These are phyloP conservation scores for Epinephelus moara DNA, from an alignment of 2,113 vertebrate genomes.

Conservation along the genomic window DNA sequence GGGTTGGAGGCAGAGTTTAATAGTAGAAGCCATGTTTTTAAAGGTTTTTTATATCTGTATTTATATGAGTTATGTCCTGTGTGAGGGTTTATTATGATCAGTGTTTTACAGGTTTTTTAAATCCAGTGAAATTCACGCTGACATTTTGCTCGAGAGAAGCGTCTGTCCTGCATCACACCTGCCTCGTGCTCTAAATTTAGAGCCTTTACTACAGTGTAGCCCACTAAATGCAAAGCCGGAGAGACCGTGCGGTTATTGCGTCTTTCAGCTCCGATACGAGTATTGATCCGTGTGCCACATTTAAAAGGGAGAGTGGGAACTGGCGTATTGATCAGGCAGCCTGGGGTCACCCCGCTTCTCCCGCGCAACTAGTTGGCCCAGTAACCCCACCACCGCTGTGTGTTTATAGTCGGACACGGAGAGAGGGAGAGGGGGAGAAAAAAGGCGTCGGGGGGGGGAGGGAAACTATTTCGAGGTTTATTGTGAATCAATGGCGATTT, in stretches of 20 bases:
- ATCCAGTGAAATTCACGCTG: neutral
- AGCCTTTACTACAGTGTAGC: constrained; percentile 58
- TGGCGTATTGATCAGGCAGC: constrained; percentile 81
- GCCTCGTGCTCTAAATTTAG: constrained; percentile 65
- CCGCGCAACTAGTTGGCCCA: constrained; percentile 68
- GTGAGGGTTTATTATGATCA: neutral
- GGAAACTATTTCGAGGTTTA: constrained; percentile 60
- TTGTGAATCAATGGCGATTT: constrained; percentile 70
- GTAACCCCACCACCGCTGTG: constrained; percentile 38
- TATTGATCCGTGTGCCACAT: constrained; percentile 84
- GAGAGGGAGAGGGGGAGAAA: neutral
- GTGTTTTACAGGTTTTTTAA: neutral
- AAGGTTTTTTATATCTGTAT: neutral
- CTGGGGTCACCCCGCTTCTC: constrained; percentile 81
- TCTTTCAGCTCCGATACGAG: constrained; percentile 81
- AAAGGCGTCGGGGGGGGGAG: constrained; percentile 20
- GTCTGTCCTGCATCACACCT: constrained; percentile 16
- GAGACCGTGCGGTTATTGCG: constrained; percentile 77
- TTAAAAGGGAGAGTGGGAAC: constrained; percentile 84
- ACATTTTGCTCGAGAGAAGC: neutral
- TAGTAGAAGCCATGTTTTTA: neutral
- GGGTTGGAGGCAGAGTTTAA: neutral
- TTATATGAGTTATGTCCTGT: neutral
- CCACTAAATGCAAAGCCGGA: constrained; percentile 74
- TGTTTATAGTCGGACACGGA: constrained; percentile 29